phyloP scores from a whole-genome alignment of 2,113 vertebrate species.

The Antechinus flavipes region DNA sequence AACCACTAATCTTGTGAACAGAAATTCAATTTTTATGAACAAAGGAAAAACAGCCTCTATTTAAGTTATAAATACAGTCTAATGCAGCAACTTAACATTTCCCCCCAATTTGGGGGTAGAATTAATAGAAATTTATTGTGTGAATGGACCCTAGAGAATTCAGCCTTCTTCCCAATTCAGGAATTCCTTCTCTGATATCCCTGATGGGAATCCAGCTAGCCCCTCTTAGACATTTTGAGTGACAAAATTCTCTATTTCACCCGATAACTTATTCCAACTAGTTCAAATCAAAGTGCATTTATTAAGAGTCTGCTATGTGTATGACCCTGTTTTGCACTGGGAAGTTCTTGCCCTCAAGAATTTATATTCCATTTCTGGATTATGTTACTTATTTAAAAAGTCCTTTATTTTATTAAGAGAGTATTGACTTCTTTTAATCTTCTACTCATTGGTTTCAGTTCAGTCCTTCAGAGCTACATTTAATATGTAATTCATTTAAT shows the following conservation, averaged over 20 bases:
- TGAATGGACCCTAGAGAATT: neutral
- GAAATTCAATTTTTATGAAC: constrained; percentile 67
- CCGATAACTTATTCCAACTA: neutral
- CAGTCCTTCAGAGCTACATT: neutral
- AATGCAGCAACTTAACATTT: constrained; percentile 7
- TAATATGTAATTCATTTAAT: neutral
- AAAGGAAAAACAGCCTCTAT: constrained; percentile 63
- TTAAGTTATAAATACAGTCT: constrained; percentile 65
- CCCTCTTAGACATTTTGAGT: neutral
- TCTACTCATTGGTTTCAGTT: neutral
- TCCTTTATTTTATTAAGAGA: neutral
- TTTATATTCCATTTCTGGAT: neutral
- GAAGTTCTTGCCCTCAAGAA: neutral
- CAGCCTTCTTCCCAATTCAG: neutral
- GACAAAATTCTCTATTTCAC: neutral
- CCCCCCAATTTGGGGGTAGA: neutral
- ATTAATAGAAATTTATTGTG: neutral
- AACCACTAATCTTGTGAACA: constrained; percentile 75
- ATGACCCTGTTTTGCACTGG: neutral
- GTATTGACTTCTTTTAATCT: neutral
- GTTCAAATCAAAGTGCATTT: neutral
- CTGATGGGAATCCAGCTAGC: neutral
- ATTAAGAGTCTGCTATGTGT: neutral
- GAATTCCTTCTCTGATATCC: neutral
- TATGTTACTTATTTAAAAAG: neutral